Evolutionary conservation across 1,140 invertebrate genomes (phyloP), one percentile per base, ranked within the genome.

Genomic region (Micrasema minimum): DNA sequence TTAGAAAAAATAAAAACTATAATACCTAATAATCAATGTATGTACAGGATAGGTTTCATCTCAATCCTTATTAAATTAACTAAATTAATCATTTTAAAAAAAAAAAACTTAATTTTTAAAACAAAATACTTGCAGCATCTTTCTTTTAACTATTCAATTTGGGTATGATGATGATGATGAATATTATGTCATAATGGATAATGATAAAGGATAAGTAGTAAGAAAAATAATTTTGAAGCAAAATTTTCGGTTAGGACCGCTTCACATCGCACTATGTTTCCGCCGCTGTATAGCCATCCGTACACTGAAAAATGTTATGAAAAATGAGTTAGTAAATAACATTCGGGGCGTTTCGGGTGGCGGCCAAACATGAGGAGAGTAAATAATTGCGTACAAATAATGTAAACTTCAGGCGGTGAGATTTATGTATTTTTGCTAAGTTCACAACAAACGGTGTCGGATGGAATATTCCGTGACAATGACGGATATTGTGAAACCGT

Each of bases 311-410:
- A 59, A 59, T n/a, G 55, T 59, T 59, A 59, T 59, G 55, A 59
- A 59, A 59, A 59, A 59, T 59, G 55, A 59, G 55, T 59, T 59
- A 59, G 35, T 59, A 59, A 59, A 59, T 59, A 59, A 59, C 55
- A 31, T 38, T 9, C n/a, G n/a, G 22, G 55, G 37, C n/a, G n/a
- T 22, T 41, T 55, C 51, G 51, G 51, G n/a, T 51, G 20, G 18
- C 55, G 55, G 35, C 37, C 55, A 59, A 51, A 59, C 55, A 41
- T 22, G 55, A 59, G 22, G 35, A 59, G 55, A 20, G 55, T 35
- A 20, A 59, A n/a, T n/a, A 59, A 59, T 59, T 59, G 55, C 55
- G 55, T 59, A 59, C 55, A 59, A 59, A 59, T 59, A 59, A 59
- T 38, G 55, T 59, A n/a, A n/a, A 59, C 18, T 31, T 41, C 55